Evolutionary conservation across 2,888 invertebrate species (phyloP), one percentile per base, ranked within the genome.

Genomic region (Pemphredon lugubris): DNA sequence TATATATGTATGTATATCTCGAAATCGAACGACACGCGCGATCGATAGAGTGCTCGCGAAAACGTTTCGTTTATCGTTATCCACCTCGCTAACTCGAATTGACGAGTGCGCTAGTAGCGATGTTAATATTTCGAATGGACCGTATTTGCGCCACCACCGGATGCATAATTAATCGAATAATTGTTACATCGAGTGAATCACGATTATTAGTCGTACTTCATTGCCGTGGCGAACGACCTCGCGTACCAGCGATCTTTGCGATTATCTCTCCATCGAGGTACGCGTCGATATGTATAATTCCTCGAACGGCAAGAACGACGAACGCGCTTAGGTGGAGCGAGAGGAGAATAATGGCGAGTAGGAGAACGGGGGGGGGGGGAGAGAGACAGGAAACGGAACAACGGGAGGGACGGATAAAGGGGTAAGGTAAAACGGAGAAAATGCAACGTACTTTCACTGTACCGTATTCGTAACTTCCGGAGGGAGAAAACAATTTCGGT

Each of bases 401-500:
- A 34, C 48, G 34, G 39, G 7, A 50, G 11, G 26, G 40, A 42
- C 9, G 18, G 14, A 26, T 26, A 7, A 26, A 59, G 34, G 9
- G 45, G n/a, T 26, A 18, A 37, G 13, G n/a, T n/a, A 3, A 16
- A 40, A 14, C 6, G 14, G 39, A 53, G 44, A 47, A 18, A 34
- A 51, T 14, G 44, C 23, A 14, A 21, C 20, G 20, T 30, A 32
- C 45, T 40, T 55, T 26, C n/a, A 30, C 11, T 9, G 23, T n/a
- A 34, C 30, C 66, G 64, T 73, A 73, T 80, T 81, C 77, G 74
- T 74, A 77, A 83, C 79, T 82, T 83, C 68, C 44, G 45, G 30
- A 55, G 72, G 66, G n/a, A n/a, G n/a, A 65, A 77, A 82, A 83
- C 77, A 80, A 84, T 84, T 83, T 73, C 73, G 76, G 65, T 74